phyloP scores from a whole-genome alignment of 2,888 invertebrate genomes.

The Stenurella melanura region DNA sequence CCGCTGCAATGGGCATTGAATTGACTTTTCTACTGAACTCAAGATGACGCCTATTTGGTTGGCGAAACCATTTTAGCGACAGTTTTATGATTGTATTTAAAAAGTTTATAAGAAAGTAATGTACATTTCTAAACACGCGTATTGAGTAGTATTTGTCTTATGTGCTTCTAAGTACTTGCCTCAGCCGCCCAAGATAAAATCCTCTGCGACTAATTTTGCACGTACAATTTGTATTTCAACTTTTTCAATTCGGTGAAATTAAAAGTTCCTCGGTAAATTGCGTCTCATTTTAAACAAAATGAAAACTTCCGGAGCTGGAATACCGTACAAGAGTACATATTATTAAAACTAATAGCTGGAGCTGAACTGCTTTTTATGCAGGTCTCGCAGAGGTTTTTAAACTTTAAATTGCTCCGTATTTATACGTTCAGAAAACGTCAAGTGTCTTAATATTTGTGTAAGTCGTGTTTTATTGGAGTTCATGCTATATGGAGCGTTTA shows the following conservation, averaged over 20 bases:
- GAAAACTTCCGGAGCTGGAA: conserved; percentile 35
- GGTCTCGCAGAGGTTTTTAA: conserved; percentile 27
- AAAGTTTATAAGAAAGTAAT: no score
- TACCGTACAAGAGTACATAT: conserved; percentile 8
- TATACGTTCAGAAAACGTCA: conserved; percentile 42
- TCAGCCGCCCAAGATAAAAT: no score
- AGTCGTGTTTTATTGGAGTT: conserved; percentile 49
- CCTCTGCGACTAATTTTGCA: no score
- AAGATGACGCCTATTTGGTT: no score
- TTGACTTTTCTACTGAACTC: no score
- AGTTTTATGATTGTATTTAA: no score
- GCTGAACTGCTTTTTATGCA: conserved; percentile 28
- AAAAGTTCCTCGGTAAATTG: conserved; percentile 44
- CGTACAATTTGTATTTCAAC: conserved; percentile 27
- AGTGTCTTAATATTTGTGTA: conserved; percentile 50
- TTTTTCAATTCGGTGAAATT: conserved; percentile 51
- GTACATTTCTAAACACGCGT: no score
- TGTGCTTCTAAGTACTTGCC: no score
- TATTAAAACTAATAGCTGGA: conserved; percentile 31
- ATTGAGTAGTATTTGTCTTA: no score
- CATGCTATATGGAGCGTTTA: conserved; percentile 49
- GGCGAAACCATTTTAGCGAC: no score
- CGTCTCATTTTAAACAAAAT: conserved; percentile 46
- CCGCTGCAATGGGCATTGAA: no score
- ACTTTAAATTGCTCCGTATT: conserved; percentile 37